Evolutionary conservation across 1,140 invertebrate species (phyloP).

Genomic region (Hesperophylax magnus): DNA sequence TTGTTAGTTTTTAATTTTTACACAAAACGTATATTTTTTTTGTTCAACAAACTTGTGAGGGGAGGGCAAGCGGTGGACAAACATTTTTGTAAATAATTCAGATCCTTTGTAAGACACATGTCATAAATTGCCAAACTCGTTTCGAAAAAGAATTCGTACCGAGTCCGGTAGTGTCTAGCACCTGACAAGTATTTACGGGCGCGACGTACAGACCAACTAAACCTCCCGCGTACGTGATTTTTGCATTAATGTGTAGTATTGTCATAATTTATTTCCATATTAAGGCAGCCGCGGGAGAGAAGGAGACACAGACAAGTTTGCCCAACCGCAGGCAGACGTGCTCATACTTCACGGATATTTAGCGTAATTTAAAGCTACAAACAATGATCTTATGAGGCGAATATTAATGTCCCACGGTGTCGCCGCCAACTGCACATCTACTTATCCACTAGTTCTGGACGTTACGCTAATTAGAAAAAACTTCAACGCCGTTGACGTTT

Average conservation of each 20-base stretch:
- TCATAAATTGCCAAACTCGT: not conserved
- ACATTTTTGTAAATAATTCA: no score
- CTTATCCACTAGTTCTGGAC: no score
- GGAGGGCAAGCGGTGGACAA: not conserved
- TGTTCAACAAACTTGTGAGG: not conserved
- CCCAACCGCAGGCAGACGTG: constrained; percentile 13
- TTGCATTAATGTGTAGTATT: constrained; percentile 43
- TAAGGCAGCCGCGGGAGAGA: not conserved
- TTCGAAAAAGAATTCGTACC: not conserved
- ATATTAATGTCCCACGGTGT: no score
- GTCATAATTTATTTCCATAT: constrained; percentile 40
- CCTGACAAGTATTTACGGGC: constrained; percentile 32
- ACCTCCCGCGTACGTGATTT: constrained; percentile 42
- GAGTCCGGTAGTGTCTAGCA: not conserved
- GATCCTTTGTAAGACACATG: not conserved
- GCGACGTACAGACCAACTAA: constrained; percentile 27
- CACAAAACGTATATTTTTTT: not conserved
- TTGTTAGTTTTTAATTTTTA: not conserved
- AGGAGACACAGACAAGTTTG: no score
- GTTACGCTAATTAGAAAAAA: no score
- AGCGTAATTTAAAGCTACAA: not conserved
- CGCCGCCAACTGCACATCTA: no score
- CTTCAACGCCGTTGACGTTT: no score
- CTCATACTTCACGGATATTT: constrained; percentile 2
- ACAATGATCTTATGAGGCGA: constrained; percentile 1